phyloP scores from a whole-genome alignment of 2,797 vertebrate genomes.

The Siniperca scherzeri region DNA sequence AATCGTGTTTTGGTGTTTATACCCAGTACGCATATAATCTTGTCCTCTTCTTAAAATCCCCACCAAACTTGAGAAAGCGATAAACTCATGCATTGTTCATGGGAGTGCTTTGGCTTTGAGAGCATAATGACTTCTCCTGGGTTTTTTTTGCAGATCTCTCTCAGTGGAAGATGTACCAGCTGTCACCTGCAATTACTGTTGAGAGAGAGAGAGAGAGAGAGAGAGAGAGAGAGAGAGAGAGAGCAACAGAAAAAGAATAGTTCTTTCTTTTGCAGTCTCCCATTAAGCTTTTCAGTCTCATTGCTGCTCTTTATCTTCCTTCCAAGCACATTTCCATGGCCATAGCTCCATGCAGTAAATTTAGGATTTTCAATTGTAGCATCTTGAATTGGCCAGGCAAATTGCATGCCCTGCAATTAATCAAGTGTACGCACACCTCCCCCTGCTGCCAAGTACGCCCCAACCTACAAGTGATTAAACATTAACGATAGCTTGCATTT shows the following conservation, averaged over 20 bases:
- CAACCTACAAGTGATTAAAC: constrained; percentile 76
- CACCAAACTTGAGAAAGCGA: constrained; percentile 60
- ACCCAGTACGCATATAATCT: constrained; percentile 63
- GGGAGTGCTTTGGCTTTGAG: constrained; percentile 67
- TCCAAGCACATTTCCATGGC: constrained; percentile 56
- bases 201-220: constrained; percentile 24
- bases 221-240: constrained; percentile 15
- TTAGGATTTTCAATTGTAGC: constrained; percentile 60
- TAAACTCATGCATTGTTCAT: constrained; percentile 78
- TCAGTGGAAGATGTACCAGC: constrained; percentile 73
- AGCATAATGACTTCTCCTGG: constrained; percentile 69
- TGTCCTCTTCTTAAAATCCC: constrained; percentile 62
- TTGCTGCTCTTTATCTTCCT: constrained; percentile 65
- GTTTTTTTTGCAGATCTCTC: constrained; percentile 49
- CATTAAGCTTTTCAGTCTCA: constrained; percentile 69
- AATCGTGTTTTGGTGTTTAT: constrained; percentile 66
- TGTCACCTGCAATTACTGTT: constrained; percentile 78
- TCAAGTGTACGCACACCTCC: constrained; percentile 69
- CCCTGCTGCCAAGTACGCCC: constrained; percentile 22
- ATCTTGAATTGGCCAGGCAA: constrained; percentile 69
- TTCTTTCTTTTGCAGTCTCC: constrained; percentile 40
- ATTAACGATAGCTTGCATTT: constrained; percentile 67
- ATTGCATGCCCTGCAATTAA: constrained; percentile 75
- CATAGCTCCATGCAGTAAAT: constrained; percentile 48
- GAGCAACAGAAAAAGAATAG: constrained; percentile 38